These are phyloP conservation scores for Ectropis grisescens DNA, from an alignment of 1,140 invertebrate species.

Conservation along the genomic window DNA sequence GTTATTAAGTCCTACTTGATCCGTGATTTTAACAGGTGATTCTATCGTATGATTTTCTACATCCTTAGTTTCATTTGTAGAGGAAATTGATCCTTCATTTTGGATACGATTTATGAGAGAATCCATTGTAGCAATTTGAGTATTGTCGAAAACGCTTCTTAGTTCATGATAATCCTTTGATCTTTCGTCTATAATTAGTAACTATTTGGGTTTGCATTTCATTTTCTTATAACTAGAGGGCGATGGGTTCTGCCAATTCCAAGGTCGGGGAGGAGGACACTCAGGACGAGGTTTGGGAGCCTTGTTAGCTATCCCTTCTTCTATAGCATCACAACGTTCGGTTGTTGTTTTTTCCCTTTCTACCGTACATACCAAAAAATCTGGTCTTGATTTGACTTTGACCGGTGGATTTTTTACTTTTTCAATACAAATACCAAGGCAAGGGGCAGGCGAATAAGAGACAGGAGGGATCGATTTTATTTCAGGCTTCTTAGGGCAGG, in stretches of 20 bases:
- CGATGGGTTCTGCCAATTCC: too few relatives aligned
- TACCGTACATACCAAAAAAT: slow-evolving; percentile 25
- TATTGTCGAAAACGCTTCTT: too few relatives aligned
- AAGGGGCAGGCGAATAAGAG: slow-evolving; percentile 8
- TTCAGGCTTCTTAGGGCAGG: too few relatives aligned
- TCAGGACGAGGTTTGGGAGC: slow-evolving; percentile 28
- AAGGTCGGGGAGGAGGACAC: slow-evolving; percentile 22
- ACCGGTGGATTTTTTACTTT: slow-evolving; percentile 36
- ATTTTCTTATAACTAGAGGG: too few relatives aligned
- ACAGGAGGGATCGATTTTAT: too few relatives aligned
- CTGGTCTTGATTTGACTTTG: slow-evolving; percentile 3
- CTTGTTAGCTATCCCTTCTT: slow-evolving; percentile 15
- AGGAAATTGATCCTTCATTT: too few relatives aligned
- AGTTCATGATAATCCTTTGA: too few relatives aligned
- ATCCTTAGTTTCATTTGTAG: too few relatives aligned
- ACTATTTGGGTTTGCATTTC: too few relatives aligned
- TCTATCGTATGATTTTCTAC: slow-evolving; percentile 18
- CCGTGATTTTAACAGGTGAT: slow-evolving; percentile 6
- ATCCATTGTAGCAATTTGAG: too few relatives aligned
- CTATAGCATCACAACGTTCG: slow-evolving; percentile 30
- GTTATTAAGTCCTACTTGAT: slow-evolving; percentile 7
- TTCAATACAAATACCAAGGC: slow-evolving; percentile 35
- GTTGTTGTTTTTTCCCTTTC: slow-evolving; percentile 24
- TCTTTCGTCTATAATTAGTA: too few relatives aligned
- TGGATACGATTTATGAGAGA: too few relatives aligned